Conservation (phyloP, 2,113 vertebrate species). For the Lophotis ruficrista region DNA sequence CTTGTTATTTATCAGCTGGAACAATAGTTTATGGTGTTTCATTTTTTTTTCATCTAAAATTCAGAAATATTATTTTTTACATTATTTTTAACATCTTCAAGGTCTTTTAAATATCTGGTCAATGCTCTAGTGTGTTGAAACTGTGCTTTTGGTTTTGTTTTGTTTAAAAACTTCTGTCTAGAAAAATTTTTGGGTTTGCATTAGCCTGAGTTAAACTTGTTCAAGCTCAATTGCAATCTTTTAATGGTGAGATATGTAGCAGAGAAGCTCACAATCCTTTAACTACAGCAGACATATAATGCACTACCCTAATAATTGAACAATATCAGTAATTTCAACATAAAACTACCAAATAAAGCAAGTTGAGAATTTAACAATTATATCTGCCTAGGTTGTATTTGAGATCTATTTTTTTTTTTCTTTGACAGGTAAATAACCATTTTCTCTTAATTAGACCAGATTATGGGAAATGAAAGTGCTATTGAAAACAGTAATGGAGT, state of each 20-base stretch:
- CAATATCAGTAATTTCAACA: conserved; percentile 28
- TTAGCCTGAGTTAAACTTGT: background rate
- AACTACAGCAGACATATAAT: background rate
- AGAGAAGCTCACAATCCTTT: background rate
- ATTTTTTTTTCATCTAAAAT: background rate
- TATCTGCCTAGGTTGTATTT: conserved; percentile 31
- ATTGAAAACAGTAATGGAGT: conserved; percentile 47
- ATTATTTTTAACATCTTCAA: background rate
- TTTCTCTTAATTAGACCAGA: conserved; percentile 64
- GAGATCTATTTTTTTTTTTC: conserved; percentile 15
- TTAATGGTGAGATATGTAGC: background rate
- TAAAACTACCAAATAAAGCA: background rate
- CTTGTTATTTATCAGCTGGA: background rate
- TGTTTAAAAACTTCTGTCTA: background rate
- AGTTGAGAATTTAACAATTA: conserved; percentile 48
- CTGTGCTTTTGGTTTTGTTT: background rate
- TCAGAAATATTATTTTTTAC: background rate
- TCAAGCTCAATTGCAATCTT: background rate
- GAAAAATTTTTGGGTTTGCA: background rate
- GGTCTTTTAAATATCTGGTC: background rate
- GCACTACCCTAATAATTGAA: conserved; percentile 30
- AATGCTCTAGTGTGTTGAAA: background rate
- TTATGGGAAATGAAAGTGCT: conserved; percentile 54
- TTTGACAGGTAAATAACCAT: conserved; percentile 68
- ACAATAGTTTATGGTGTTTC: background rate